Base-by-base conservation (phyloP, 1,140 invertebrate genomes). In the Eurytemora carolleeae region DNA sequence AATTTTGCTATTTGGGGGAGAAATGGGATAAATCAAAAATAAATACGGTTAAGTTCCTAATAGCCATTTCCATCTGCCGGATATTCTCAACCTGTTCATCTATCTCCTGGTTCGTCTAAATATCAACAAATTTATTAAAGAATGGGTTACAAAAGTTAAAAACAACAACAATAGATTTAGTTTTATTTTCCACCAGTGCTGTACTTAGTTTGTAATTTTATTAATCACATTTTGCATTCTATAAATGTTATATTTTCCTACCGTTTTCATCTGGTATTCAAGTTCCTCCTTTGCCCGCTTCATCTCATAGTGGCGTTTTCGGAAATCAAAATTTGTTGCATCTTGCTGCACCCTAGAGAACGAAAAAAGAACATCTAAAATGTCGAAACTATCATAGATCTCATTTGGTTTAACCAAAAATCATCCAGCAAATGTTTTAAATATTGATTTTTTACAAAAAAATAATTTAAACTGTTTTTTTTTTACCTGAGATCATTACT, bases 241-340 rank as follows among this genome's bases (percentile, higher is more conserved):
- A n/a, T 44, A 44, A 44, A 44, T 12, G 31, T 12, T 12, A 12
- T 44, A 44, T 44, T 44, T 12, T n/a, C 31, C 31, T 25, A 62
- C 60, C 1, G 53, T 62, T 16, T 26, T 62, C 44, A 62, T 55
- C 18, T 62, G 52, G 25, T 62, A 62, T 24, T 62, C 55, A 16
- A 62, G 19, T 20, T 62, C 60, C 24, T 62, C 60, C 18, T 57
- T 62, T n/a, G 60, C 55, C 18, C 60, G 15, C 54, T 54, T 59
- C 17, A 62, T 55, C 52, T 62, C 60, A 54, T 62, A 53, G 12
- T 55, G 44, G 1, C 60, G 55, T 31, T 62, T 62, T 1, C 60
- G 53, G 24, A 62, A 62, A 16, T 62, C 60, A 57, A 62, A 62
- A 23, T 62, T 62, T 20, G 60, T 62, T n/a, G 53, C 25, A 22